phyloP scores from a whole-genome alignment of 2,113 vertebrate genomes.

The Elachura formosa region DNA sequence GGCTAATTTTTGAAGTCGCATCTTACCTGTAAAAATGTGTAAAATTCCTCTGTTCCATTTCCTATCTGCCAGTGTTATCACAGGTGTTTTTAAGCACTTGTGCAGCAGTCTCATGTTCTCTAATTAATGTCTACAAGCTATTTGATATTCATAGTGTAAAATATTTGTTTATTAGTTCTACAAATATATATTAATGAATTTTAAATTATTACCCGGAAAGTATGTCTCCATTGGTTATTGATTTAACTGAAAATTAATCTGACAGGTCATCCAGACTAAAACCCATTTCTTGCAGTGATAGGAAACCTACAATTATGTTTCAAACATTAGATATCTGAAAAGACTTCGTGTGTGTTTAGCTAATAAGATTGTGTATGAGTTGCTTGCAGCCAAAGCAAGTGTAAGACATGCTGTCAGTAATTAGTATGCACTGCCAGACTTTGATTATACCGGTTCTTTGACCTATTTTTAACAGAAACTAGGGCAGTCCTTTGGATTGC shows the following conservation, averaged over 20 bases:
- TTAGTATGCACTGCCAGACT: slow-evolving; percentile 73
- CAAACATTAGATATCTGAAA: neutral
- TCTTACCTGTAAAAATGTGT: neutral
- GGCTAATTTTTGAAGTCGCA: neutral
- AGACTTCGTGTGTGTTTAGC: neutral
- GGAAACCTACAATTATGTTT: neutral
- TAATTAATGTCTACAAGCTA: neutral
- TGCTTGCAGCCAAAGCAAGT: neutral
- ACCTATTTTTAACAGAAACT: slow-evolving; percentile 81
- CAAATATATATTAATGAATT: neutral
- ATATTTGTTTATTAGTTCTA: neutral
- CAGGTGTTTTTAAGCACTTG: neutral
- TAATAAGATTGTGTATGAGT: neutral
- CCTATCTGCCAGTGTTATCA: neutral
- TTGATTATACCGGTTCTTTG: slow-evolving; percentile 76
- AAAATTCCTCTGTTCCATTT: neutral
- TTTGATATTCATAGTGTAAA: neutral
- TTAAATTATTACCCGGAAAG: neutral
- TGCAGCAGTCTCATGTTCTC: neutral
- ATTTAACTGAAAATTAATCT: slow-evolving; percentile 8
- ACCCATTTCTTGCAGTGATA: neutral
- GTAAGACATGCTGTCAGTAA: slow-evolving; percentile 60
- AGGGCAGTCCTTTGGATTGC: slow-evolving; percentile 72
- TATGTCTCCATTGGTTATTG: neutral
- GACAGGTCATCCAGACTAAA: neutral